Evolutionary conservation across 1,140 invertebrate species (phyloP).

Genomic region (Heliconius hewitsoni): DNA sequence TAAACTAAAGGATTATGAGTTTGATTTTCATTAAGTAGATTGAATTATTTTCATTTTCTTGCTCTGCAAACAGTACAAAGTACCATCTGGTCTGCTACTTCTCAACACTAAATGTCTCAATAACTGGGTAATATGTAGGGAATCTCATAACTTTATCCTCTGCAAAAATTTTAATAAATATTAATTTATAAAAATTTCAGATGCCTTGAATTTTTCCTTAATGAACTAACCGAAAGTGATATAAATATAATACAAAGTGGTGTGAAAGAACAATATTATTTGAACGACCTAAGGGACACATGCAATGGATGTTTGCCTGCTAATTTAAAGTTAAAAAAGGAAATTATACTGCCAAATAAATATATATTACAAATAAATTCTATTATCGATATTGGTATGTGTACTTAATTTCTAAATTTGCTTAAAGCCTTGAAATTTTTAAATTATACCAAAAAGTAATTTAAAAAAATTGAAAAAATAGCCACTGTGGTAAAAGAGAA

Average conservation of each 20-base stretch:
- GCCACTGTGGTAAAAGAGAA: no score
- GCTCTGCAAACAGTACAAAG: no score
- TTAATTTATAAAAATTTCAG: neutral
- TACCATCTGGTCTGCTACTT: no score
- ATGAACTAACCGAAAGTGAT: neutral
- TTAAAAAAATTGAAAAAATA: no score
- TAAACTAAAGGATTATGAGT: no score
- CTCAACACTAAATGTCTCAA: no score
- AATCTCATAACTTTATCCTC: neutral
- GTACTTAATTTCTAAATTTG: neutral
- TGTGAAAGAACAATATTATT: conserved; percentile 7
- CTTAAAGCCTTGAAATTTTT: neutral
- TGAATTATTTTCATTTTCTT: no score
- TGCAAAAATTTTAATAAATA: neutral
- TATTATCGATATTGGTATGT: conserved; percentile 9
- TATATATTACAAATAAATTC: conserved; percentile 8
- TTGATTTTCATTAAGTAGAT: no score
- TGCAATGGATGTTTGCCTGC: neutral
- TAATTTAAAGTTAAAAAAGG: neutral
- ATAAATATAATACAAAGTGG: conserved; percentile 5
- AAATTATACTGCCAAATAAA: neutral
- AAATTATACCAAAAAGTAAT: no score
- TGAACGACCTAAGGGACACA: neutral
- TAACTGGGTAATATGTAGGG: no score
- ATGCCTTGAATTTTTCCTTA: neutral